phyloP scores from a whole-genome alignment of 1,140 invertebrate species.

The Bombus superbus region DNA sequence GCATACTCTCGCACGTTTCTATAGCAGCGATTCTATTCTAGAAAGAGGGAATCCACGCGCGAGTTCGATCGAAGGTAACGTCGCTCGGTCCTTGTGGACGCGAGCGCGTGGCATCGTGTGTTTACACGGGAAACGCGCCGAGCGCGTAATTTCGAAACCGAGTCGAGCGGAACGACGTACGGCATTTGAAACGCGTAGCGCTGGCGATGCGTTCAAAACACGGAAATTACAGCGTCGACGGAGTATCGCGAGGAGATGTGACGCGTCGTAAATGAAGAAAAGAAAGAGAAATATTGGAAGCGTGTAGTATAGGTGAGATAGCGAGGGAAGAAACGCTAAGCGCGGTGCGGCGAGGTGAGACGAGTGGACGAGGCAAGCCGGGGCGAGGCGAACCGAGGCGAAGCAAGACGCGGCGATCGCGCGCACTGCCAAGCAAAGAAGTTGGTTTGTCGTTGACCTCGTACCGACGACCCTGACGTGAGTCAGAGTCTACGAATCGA shows the following conservation, averaged over 20 bases:
- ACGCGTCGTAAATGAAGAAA: background rate
- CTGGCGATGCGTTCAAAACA: background rate
- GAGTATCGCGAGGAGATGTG: background rate
- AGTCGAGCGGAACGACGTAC: background rate
- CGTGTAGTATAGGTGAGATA: background rate
- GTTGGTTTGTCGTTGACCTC: slow-evolving; percentile 62
- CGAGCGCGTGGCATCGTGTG: background rate
- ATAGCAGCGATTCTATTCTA: no score
- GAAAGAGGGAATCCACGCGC: background rate
- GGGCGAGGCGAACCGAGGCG: background rate
- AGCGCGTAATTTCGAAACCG: background rate
- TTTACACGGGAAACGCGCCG: background rate
- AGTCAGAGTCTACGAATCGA: slow-evolving; percentile 60
- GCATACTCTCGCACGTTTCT: background rate
- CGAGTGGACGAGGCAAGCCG: background rate
- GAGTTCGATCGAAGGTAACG: background rate
- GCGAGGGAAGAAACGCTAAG: background rate
- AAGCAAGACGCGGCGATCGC: background rate
- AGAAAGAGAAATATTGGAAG: background rate
- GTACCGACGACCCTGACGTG: slow-evolving; percentile 56
- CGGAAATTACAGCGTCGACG: background rate
- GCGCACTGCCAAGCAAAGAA: slow-evolving; percentile 10
- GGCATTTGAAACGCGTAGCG: background rate
- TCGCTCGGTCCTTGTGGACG: background rate
- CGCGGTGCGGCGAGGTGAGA: background rate